Percentiles rank a stretch among this genome's conserved stretches.
These are phyloP conservation scores for Amblyornis subalaris DNA, from an alignment of 2,113 vertebrate genomes.

Conservation along the genomic window DNA sequence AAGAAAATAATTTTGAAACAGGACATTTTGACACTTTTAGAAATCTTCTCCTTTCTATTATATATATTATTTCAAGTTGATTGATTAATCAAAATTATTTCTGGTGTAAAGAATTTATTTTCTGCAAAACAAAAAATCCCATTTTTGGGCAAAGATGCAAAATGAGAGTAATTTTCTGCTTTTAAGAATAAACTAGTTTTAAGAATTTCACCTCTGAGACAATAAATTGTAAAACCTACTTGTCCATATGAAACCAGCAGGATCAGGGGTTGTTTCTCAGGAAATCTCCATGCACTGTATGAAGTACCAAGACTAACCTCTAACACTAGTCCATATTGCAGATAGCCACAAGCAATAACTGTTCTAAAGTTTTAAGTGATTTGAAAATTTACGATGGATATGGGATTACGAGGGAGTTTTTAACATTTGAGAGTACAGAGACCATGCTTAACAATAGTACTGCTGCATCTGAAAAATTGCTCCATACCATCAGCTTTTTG, in stretches of 20 bases:
- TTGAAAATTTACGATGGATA: neutral
- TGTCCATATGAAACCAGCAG: neutral
- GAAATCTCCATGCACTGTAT: neutral
- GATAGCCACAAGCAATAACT: neutral
- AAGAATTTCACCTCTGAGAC: neutral
- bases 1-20: neutral
- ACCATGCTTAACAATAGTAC: fast-evolving
- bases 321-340: neutral
- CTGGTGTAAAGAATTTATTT: neutral
- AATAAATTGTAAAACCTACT: neutral
- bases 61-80: neutral
- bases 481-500: neutral
- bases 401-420: neutral
- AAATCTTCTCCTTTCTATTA: neutral
- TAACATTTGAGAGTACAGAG: neutral
- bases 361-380: neutral
- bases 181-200: neutral
- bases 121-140: neutral
- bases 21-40: neutral
- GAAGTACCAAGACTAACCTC: neutral
- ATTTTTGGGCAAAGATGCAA: neutral
- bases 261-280: neutral
- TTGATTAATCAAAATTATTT: neutral
- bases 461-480: neutral
- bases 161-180: neutral